Base-by-base conservation (phyloP, 37 sponge, comb jelly and placozoan species). In the Axinella damicornis region DNA sequence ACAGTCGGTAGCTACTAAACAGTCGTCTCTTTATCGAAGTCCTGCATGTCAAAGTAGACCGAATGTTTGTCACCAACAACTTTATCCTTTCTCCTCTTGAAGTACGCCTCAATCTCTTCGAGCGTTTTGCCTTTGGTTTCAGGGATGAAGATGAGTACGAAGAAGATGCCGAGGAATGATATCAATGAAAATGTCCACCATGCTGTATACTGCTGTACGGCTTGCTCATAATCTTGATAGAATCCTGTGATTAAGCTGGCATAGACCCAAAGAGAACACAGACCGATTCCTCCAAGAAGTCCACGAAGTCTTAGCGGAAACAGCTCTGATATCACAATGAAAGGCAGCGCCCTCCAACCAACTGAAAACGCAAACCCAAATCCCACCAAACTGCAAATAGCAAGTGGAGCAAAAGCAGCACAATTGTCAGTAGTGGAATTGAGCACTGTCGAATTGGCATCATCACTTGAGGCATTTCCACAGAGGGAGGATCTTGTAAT, bases 81-180 rank as follows among this genome's bases (percentile, higher is more conserved):
- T 46, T 46, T 46, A 9, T 46, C 6, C 46, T 46, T 46, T 46
- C 6, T 4, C 9, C 9, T 46, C 46, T 46, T 46, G 46, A 46
- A 46, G 9, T 46, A 46, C 46, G 9, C 9, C 69, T 94, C 91
- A 58, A 96, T 87, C 57, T 90, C 87, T 40, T 96, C 90, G 33
- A 96, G 68, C 17, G 73, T 83, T 66, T 88, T 91, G 39, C 94
- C 91, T 74, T 94, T 96, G n/a, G 97, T 96, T 66, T 96, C 97
- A n/a, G 93, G 92, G 9, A 96, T 70, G 65, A 96, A 90, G 25
- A 88, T 30, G 13, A 86, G 0, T 19, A 96, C 92, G 60, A 96
- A 94, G 25, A 91, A 16, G n/a, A 87, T 62, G 2, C 85, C 74
- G 0, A 77, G 1, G 0, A 94, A 40, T 37, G 37, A 79, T 36